Evolutionary conservation across 2,888 invertebrate species (phyloP).

Genomic region (Tanypteryx hageni): DNA sequence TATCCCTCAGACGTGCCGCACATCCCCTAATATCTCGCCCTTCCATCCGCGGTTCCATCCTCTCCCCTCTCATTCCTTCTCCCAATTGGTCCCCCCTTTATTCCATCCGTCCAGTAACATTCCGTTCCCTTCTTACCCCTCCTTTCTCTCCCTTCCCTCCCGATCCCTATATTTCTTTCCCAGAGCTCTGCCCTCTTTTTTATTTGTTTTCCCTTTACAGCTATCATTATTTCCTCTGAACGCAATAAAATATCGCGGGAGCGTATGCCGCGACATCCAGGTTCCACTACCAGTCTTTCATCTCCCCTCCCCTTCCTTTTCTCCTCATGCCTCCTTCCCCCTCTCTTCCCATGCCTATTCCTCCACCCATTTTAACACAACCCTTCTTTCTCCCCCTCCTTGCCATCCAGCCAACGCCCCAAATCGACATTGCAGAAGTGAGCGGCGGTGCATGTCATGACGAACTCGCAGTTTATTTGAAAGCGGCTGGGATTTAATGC

Average conservation of each 20-base stretch:
- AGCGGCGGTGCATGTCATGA: constrained; percentile 47
- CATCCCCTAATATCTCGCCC: too few relatives aligned
- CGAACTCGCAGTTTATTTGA: constrained; percentile 57
- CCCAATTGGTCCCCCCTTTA: neutral
- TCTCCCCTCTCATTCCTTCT: neutral
- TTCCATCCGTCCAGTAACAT: neutral
- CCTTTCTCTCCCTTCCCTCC: neutral
- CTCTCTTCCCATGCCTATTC: neutral
- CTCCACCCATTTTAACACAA: neutral
- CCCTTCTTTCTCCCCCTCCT: neutral
- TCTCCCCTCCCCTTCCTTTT: neutral
- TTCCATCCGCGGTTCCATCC: neutral
- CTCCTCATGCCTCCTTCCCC: neutral
- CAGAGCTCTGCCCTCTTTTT: too few relatives aligned
- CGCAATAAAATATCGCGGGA: neutral
- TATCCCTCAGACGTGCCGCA: too few relatives aligned
- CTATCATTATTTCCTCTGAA: neutral
- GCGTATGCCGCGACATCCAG: neutral
- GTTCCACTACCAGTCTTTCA: neutral
- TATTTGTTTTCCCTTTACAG: neutral
- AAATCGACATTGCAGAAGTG: constrained; percentile 55
- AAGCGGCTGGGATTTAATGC: constrained; percentile 52
- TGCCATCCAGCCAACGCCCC: neutral
- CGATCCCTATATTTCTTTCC: too few relatives aligned
- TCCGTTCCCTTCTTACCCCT: neutral